Base-by-base conservation (phyloP, 2,888 invertebrate genomes). In the Melinopterus prodromus region DNA sequence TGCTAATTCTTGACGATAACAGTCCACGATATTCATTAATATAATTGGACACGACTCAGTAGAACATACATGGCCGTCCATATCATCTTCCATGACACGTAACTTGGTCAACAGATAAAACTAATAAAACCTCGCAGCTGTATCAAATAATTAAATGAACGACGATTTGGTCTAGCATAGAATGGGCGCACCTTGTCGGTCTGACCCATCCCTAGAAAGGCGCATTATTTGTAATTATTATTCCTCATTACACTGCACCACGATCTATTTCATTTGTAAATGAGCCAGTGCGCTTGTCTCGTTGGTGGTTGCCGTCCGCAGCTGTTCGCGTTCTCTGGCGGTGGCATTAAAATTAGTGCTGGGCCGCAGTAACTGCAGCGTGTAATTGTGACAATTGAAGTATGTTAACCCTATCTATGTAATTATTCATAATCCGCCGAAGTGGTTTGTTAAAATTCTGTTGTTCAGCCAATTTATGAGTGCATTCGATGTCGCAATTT, bases 141-240 rank as follows among this genome's bases (percentile, higher is more conserved):
- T 53, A 53, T 53, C 7, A 53, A 53, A 53, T 53, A 53, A 53
- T 53, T 53, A 53, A 53, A 53, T 53, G 5, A 12, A 53, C 9
- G 9, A 53, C 9, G 53, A 53, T 9, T 53, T 53, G 53, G 53
- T 53, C 53, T 4, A 6, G 12, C 53, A 53, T 53, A 53, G 7
- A 9, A 53, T 9, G 53, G 53, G 53, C 53, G 53, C 53, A 53
- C 53, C 53, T 53, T 53, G 2, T 53, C 12, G 53, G 12, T 6
- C 53, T 6, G 53, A 12, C 53, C 53, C 53, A 53, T 53, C 53
- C 53, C 53, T 53, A 7, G 7, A 53, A 53, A 53, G 53, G 53
- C 53, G 53, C 53, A 53, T 53, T 53, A 53, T 53, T 53, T 53
- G 53, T 53, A 53, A 53, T 53, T 53, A 53, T 53, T 53, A 53